These are phyloP conservation scores for Drosophila limbata DNA, from an alignment of 2,888 invertebrate genomes.

Conservation along the genomic window DNA sequence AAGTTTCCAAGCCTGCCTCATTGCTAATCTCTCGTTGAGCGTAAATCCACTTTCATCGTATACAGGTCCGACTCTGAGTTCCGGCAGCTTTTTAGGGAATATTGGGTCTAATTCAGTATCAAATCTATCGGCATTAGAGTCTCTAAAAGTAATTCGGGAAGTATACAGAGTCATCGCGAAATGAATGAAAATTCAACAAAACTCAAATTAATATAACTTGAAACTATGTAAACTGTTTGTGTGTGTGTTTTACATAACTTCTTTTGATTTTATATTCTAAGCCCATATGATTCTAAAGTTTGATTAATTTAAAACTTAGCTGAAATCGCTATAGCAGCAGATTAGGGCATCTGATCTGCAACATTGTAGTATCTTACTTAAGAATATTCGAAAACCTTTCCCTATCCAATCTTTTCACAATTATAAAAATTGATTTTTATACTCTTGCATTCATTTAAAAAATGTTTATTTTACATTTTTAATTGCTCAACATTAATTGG, in stretches of 20 bases:
- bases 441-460: no score
- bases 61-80: conserved; percentile 37
- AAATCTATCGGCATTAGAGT: background rate
- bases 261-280: background rate
- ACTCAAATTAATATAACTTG: background rate
- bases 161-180: conserved; percentile 9
- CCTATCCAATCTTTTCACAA: background rate
- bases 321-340: no score
- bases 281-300: background rate
- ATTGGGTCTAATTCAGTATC: conserved; percentile 11
- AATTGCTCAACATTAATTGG: background rate
- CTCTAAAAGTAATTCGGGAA: background rate
- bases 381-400: background rate
- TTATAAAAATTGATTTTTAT: background rate
- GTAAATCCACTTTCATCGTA: conserved; percentile 68
- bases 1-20: conserved; percentile 67
- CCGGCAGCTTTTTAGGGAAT: conserved; percentile 79
- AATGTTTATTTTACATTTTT: background rate
- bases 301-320: background rate
- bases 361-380: background rate
- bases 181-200: background rate
- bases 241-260: background rate
- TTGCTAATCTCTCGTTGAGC: conserved; percentile 57
- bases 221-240: background rate
- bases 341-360: no score